Base-by-base conservation (phyloP, 2,113 vertebrate genomes). In the Rhombomys opimus region DNA sequence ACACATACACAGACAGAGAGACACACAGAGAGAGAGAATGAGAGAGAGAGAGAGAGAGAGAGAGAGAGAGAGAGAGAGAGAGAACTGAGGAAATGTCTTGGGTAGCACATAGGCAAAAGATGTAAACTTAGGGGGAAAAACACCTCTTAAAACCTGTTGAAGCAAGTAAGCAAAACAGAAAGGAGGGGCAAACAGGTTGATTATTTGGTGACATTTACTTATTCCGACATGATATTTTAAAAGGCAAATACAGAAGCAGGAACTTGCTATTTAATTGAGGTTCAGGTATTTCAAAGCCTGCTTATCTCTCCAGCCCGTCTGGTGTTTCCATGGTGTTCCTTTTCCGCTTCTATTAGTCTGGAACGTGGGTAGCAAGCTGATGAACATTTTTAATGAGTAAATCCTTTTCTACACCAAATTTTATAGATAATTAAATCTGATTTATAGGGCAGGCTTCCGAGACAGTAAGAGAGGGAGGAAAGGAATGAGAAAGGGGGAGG, bases 341-440 rank as follows among this genome's bases (percentile, higher is more conserved):
- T 95, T 97, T 95, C 93, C 30, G 35, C 95, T 97, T 98, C 96
- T 96, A 94, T 98, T 93, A 95, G 89, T 84, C 95, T 54, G 95
- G 50, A 95, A 93, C 97, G 98, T 96, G 94, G 96, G 96, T 90
- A 97, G 97, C 95, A 97, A 97, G 97, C 93, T 93, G 97, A 97
- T 97, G 95, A 97, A 96, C 91, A 96, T 96, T 97, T 98, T 98
- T 97, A 98, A 96, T 97, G 97, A 98, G 97, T 97, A 97, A 97
- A 97, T 97, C 90, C 95, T 94, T 97, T 96, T 95, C 95, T 95
- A 95, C 70, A 65, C 90, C 84, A 96, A 57, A 89, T 75, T 50
- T 4, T 59, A 90, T 95, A 97, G 92, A 97, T 97, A 97, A 95
- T 98, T 95, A 95, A 94, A 90, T 96, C 96, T 97, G 89, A 77